Evolutionary conservation across 2,888 invertebrate species (phyloP).

Genomic region (Helleia helle): DNA sequence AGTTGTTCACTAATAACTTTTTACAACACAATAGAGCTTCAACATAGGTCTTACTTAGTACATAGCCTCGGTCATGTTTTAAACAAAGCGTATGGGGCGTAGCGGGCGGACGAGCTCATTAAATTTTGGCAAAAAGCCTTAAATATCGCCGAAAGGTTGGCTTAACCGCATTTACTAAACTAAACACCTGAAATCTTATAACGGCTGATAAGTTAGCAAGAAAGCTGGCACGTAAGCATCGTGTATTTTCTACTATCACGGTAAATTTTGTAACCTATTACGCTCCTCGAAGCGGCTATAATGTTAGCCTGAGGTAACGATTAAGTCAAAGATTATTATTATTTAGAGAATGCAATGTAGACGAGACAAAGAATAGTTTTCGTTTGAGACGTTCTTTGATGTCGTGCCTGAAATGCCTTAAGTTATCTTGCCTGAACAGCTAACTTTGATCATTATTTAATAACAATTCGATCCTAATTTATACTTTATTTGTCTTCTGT

Average conservation of each 20-base stretch:
- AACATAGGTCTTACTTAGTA: too few species aligned
- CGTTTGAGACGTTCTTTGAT: constrained; percentile 9
- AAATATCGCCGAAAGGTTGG: constrained; percentile 18
- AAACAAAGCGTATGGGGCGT: constrained; percentile 4
- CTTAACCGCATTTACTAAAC: constrained; percentile 28
- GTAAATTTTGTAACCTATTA: constrained; percentile 72
- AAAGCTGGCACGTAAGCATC: constrained; percentile 59
- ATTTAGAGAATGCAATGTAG: constrained; percentile 19
- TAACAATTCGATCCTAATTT: too few species aligned
- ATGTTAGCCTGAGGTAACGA: constrained; percentile 71
- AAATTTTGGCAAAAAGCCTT: constrained; percentile 18
- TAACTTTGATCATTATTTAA: too few species aligned
- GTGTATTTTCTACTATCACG: constrained; percentile 69
- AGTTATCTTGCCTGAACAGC: too few species aligned
- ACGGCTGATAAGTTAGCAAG: constrained; percentile 51
- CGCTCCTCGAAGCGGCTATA: constrained; percentile 69
- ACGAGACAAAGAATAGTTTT: constrained; percentile 17
- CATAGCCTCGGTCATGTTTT: too few species aligned
- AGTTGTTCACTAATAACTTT: too few species aligned
- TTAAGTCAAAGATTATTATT: constrained; percentile 55
- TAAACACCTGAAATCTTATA: constrained; percentile 55
- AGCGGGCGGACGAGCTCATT: constrained; percentile 9
- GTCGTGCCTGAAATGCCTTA: not conserved
- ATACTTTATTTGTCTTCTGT: too few species aligned
- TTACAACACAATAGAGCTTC: too few species aligned